Percentiles rank a stretch among this genome's conserved stretches.
phyloP scores from a whole-genome alignment of 2,888 invertebrate genomes.

The Hartigia nigra region DNA sequence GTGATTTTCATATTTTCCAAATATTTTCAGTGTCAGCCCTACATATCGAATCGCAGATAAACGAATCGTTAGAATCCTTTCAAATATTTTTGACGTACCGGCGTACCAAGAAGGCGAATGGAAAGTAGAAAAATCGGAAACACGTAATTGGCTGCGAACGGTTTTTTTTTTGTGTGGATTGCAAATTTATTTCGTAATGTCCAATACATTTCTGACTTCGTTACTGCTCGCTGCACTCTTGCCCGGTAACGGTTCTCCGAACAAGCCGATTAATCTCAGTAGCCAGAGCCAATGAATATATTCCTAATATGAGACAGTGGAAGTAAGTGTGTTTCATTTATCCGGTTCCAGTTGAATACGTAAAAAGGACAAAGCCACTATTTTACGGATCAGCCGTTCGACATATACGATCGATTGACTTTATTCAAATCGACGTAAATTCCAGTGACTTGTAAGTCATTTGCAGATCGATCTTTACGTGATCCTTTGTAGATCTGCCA shows the following conservation, averaged over 20 bases:
- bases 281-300: not conserved
- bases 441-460: not conserved
- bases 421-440: not conserved
- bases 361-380: not conserved
- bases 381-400: not conserved
- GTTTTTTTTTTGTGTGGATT: not conserved
- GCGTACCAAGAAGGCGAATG: not conserved
- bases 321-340: not conserved
- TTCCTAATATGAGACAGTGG: not conserved
- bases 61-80: not conserved
- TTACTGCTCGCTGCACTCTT: not conserved
- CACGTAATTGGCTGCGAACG: not conserved
- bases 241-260: not conserved
- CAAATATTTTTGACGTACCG: not conserved
- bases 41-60: not conserved
- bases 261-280: not conserved
- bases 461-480: not conserved
- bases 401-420: not conserved
- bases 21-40: slow-evolving; percentile 20
- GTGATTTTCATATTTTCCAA: slow-evolving; percentile 27
- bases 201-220: not conserved
- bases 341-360: not conserved
- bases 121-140: not conserved
- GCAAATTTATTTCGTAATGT: not conserved
- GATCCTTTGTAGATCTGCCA: slow-evolving; percentile 3